phyloP scores from a whole-genome alignment of 2,888 invertebrate species.

The Agrotis segetum region DNA sequence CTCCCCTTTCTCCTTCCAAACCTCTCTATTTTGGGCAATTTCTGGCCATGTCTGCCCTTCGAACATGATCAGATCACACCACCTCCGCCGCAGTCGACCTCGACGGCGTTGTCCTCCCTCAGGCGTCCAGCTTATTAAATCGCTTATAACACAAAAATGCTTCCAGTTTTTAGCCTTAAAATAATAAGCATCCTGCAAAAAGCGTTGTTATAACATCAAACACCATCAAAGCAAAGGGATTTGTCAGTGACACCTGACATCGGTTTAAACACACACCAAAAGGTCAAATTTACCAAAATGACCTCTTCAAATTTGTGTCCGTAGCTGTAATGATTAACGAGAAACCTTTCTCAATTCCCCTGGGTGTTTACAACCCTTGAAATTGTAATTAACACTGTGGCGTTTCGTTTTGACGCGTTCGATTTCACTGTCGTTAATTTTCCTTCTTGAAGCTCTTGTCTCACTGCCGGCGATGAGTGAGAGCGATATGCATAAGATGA shows the following conservation, averaged over 20 bases:
- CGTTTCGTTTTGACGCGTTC: background rate
- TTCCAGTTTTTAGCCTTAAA: no score
- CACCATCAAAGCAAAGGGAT: background rate
- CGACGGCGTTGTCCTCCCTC: no score
- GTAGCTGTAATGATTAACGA: slow-evolving; percentile 1
- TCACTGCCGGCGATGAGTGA: background rate
- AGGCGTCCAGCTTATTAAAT: no score
- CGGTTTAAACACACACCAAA: background rate
- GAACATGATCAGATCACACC: no score
- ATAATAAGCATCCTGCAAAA: background rate
- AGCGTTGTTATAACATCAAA: background rate
- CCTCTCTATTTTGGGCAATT: no score
- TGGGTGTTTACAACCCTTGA: background rate
- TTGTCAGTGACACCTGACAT: background rate
- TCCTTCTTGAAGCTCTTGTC: background rate
- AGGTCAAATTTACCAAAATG: slow-evolving; percentile 6
- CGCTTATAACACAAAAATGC: no score
- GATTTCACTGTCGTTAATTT: slow-evolving; percentile 5
- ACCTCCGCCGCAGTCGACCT: no score
- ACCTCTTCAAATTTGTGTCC: slow-evolving; percentile 10
- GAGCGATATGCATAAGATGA: background rate
- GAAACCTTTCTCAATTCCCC: background rate
- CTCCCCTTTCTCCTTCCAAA: no score
- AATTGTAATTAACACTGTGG: slow-evolving; percentile 11
- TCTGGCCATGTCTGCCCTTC: no score